Base-by-base conservation (phyloP, 1,140 invertebrate species). In the Aphaenogaster ashmeadi region DNA sequence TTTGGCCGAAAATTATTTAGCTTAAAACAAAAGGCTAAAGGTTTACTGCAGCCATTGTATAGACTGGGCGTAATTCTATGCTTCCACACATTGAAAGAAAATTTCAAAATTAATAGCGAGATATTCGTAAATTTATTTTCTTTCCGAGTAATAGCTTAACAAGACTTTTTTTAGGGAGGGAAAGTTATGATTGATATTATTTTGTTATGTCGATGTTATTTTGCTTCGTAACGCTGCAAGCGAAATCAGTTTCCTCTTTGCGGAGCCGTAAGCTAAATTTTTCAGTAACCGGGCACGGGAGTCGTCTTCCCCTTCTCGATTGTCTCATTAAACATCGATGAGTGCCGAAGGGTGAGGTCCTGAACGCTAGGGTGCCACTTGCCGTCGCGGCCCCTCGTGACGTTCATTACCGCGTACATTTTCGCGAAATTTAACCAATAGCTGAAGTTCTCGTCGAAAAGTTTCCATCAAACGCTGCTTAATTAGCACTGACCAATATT, bases 251-350 rank as follows among this genome's bases (percentile, higher is more conserved):
- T 86, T 69, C 33, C 18, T n/a, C n/a, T 52, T 67, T 67, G 7
- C 8, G 21, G 9, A 27, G 74, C 56, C 21, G 27, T 8, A 66
- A 56, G 64, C n/a, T 89, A 66, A 88, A 88, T 83, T 88, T 89
- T 88, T 72, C 27, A 88, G 52, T 56, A 74, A 74, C 18, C 58
- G 36, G 9, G 33, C 5, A 64, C 66, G 87, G 60, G 27, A 54
- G 18, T 83, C 56, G 54, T 66, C 36, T 54, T 69, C n/a, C 87
- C 52, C 74, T 47, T 52, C 60, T 79, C 44, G 86, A 89, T 87
- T 88, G 88, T 89, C 78, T 89, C 88, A 89, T 89, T 89, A 89
- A 89, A 88, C 85, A 89, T 88, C 88, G 69, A 88, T 54, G 69
- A 89, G 86, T 60, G 62, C 74, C 47, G 86, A 89, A 88, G 88